Evolutionary conservation across 2,888 invertebrate species (phyloP).

Genomic region (Andrena flavipes): DNA sequence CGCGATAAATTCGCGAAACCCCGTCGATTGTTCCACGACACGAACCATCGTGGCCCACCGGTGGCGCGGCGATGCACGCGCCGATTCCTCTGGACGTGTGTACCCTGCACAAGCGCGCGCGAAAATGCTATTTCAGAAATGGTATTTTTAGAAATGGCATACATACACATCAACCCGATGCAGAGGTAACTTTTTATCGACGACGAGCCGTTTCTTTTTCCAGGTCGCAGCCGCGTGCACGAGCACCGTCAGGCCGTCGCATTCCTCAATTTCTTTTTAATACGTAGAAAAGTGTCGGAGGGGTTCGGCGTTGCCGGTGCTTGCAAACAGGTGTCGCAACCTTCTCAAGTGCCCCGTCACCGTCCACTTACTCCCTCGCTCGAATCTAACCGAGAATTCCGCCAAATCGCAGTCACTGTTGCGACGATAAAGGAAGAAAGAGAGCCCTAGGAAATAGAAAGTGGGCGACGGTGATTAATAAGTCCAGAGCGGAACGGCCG

Average conservation of each 20-base stretch:
- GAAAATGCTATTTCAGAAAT: conserved; percentile 65
- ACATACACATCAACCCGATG: conserved; percentile 63
- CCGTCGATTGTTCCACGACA: conserved; percentile 29
- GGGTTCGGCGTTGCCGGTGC: conserved; percentile 16
- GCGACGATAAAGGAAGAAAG: not conserved
- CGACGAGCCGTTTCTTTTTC: conserved; percentile 51
- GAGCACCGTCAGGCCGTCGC: conserved; percentile 32
- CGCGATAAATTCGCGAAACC: conserved; percentile 17
- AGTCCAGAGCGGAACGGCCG: not conserved
- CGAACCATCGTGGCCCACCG: conserved; percentile 3
- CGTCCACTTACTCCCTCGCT: not conserved
- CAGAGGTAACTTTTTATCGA: conserved; percentile 65
- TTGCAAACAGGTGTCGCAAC: conserved; percentile 29
- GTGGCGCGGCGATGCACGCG: conserved; percentile 39
- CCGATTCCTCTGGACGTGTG: conserved; percentile 46
- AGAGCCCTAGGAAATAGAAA: not conserved
- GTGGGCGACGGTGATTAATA: not conserved
- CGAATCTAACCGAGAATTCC: not conserved
- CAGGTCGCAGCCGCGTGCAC: conserved; percentile 47
- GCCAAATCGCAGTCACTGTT: not conserved
- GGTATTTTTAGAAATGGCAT: conserved; percentile 66
- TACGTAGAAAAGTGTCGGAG: conserved; percentile 8
- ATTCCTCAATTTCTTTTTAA: conserved; percentile 33
- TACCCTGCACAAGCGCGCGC: conserved; percentile 34
- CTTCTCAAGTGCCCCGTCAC: not conserved